Base-by-base conservation (phyloP, 2,888 invertebrate genomes). In the Toxonevra muliebris region DNA sequence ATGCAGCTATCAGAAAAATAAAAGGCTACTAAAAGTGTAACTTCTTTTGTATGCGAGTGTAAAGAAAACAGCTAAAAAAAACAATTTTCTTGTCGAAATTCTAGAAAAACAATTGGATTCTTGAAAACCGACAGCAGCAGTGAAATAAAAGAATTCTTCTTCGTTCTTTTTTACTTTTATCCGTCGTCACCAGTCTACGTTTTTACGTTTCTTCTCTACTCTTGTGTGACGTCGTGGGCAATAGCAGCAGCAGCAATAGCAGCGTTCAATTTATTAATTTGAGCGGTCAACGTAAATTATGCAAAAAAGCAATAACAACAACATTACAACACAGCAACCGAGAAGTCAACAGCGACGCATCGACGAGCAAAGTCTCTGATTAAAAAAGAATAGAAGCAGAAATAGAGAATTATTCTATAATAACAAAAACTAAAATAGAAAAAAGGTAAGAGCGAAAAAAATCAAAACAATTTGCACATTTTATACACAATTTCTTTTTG, bases 361-460 rank as follows among this genome's bases (percentile, higher is more conserved):
- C 30, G 30, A 2, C 7, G 30, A 30, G 30, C 2, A 7, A 30
- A 30, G 30, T 30, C 30, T 30, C 30, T 30, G 30, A 30, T 30
- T 30, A 30, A 30, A 30, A 30, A 30, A 30, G 30, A 30, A 30
- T 30, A 30, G 2, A 30, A 30, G 30, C 3, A 30, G 30, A 30
- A 30, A 30, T 30, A 2, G 30, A 30, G 30, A 30, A 30, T 30
- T 30, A 30, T 30, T 30, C 30, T 30, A 30, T 4, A 4, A 67
- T 67, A 42, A 65, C 45, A 65, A 65, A 71, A 66, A 53, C 19
- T 61, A 54, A 66, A 30, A 54, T 55, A 60, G 48, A 57, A 20
- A 62, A 61, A 61, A 61, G 42, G 53, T 64, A 61, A 19, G 52
- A 48, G 60, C 54, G 60, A 62, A 69, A 61, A 54, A 43, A n/a